These are phyloP conservation scores for Conops quadrifasciatus DNA, from an alignment of 2,888 invertebrate species.

Conservation along the genomic window DNA sequence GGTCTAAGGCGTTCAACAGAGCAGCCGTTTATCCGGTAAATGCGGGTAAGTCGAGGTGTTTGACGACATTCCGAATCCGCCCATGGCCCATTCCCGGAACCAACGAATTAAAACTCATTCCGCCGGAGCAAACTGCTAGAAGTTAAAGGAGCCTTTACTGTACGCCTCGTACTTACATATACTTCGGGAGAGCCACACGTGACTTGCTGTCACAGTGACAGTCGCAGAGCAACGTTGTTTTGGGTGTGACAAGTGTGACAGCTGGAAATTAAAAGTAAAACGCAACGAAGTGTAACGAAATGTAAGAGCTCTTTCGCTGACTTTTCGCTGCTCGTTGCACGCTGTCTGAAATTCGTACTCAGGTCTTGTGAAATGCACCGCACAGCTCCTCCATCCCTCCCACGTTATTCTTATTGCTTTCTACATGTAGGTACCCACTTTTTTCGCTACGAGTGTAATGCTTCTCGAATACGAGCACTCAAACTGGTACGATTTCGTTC, in stretches of 20 bases:
- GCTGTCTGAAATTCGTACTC: not conserved
- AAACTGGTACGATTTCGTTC: too few species aligned
- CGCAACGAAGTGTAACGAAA: conserved; percentile 25
- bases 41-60: too few species aligned
- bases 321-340: not conserved
- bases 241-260: conserved; percentile 34
- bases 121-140: conserved; percentile 35
- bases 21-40: too few species aligned
- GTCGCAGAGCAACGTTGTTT: conserved; percentile 37
- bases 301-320: conserved; percentile 36
- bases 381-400: not conserved
- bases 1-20: too few species aligned
- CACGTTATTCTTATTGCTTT: not conserved
- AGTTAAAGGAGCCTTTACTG: not conserved
- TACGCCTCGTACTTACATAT: too few species aligned
- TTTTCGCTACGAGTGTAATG: not conserved
- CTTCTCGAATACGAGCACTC: not conserved
- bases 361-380: not conserved
- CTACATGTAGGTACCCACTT: not conserved
- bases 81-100: too few species aligned
- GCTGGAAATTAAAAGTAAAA: conserved; percentile 34
- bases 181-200: too few species aligned
- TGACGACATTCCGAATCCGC: too few species aligned
- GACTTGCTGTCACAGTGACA: not conserved
- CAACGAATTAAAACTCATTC: conserved; percentile 60